Evolutionary conservation across 2,888 invertebrate species (phyloP).

Genomic region (Oxyteleia sp.): DNA sequence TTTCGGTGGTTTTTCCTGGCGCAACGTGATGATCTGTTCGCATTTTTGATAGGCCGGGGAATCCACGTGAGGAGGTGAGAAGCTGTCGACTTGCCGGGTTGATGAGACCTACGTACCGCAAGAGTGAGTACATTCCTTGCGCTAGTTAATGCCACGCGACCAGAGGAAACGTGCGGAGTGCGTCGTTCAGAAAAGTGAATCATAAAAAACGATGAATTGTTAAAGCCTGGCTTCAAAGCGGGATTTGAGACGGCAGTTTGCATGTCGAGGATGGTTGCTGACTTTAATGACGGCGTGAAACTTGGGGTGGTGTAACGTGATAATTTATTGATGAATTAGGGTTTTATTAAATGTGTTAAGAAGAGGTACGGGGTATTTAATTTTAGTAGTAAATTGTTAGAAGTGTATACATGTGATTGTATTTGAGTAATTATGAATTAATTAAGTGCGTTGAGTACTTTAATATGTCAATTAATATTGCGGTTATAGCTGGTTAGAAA

Average conservation of each 20-base stretch:
- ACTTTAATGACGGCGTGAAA: slow-evolving; percentile 2
- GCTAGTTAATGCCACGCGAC: slow-evolving; percentile 60
- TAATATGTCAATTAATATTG: no score
- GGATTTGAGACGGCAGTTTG: not conserved
- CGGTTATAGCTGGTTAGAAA: no score
- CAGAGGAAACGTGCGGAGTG: slow-evolving; percentile 37
- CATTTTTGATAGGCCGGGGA: slow-evolving; percentile 31
- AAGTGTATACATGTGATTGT: no score
- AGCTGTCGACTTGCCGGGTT: slow-evolving; percentile 56
- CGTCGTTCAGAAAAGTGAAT: slow-evolving; percentile 20
- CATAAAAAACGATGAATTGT: slow-evolving; percentile 3
- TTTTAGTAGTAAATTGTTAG: no score
- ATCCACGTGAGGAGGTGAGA: slow-evolving; percentile 34
- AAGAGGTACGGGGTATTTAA: no score
- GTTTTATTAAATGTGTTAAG: no score
- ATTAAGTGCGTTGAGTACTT: no score
- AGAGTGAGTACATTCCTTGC: slow-evolving; percentile 76
- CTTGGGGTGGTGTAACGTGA: no score
- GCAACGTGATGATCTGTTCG: not conserved
- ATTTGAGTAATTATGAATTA: no score
- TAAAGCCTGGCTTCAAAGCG: not conserved
- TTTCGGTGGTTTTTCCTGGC: not conserved
- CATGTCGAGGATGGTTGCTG: not conserved
- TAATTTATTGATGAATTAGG: no score
- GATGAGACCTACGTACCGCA: slow-evolving; percentile 73